Percentiles rank a stretch among this genome's conserved stretches.
Evolutionary conservation across 2,113 vertebrate genomes (phyloP).

Genomic region (Entelurus aequoreus): DNA sequence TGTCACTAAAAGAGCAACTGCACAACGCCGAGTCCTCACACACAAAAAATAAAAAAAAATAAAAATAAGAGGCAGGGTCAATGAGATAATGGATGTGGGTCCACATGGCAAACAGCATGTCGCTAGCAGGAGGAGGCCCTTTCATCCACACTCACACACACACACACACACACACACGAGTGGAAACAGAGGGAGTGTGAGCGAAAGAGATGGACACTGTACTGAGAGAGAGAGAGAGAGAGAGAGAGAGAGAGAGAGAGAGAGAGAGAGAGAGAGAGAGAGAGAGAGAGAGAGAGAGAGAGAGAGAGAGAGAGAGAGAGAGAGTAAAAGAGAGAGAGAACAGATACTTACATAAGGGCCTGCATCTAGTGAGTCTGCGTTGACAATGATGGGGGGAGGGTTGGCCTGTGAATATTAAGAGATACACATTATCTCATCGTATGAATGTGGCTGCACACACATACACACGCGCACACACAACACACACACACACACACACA

Average conservation of each 20-base stretch:
- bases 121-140: slow-evolving; percentile 9
- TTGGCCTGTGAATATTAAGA: slow-evolving; percentile 82
- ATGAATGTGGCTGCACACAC: slow-evolving; percentile 52
- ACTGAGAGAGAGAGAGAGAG: no score
- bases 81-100: slow-evolving; percentile 44
- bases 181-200: slow-evolving; percentile 9
- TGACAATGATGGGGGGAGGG: slow-evolving; percentile 86
- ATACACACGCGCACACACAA: slow-evolving; percentile 46
- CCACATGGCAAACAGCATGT: slow-evolving; percentile 53
- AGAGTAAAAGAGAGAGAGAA: slow-evolving; percentile 45
- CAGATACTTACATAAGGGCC: slow-evolving; percentile 88
- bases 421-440: slow-evolving; percentile 76
- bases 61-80: slow-evolving; percentile 33
- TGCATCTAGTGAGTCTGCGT: slow-evolving; percentile 87
- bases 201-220: no score
- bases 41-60: no score
- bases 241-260: no score
- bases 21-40: slow-evolving; percentile 15
- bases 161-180: slow-evolving; percentile 27
- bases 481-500: no score
- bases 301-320: slow-evolving; percentile 32
- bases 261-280: no score
- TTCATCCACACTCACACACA: slow-evolving; percentile 15
- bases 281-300: neutral
- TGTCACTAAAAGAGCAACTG: slow-evolving; percentile 3